Evolutionary conservation across 2,797 vertebrate genomes (phyloP).

Genomic region (Enteromius paludinosus): DNA sequence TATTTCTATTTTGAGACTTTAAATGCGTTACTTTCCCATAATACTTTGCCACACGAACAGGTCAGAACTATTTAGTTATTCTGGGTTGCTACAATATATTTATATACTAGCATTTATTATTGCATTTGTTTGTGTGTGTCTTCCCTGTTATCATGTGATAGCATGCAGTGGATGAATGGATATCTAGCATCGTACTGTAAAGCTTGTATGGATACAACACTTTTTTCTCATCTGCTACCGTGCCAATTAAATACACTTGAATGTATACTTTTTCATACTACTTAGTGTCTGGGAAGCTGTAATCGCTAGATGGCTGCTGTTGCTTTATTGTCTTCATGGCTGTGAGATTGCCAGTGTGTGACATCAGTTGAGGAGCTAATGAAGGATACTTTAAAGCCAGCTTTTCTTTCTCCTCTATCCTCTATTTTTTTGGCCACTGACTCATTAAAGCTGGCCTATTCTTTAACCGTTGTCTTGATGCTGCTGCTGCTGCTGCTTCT

Average conservation of each 20-base stretch:
- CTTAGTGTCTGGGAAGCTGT: background rate
- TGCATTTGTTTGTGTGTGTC: background rate
- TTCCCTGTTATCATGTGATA: background rate
- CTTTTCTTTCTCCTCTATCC: constrained; percentile 32
- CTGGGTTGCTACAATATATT: background rate
- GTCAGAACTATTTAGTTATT: background rate
- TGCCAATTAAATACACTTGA: background rate
- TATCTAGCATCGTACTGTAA: background rate
- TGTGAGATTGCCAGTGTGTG: constrained; percentile 31
- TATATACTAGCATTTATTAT: background rate
- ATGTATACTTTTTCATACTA: background rate
- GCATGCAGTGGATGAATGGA: background rate
- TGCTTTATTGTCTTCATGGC: constrained; percentile 40
- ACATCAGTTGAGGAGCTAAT: constrained; percentile 41
- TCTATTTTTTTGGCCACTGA: constrained; percentile 20
- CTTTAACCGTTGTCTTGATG: constrained; percentile 35
- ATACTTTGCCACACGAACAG: background rate
- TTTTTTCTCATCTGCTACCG: background rate
- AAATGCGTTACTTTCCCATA: background rate
- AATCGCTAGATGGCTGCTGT: constrained; percentile 9
- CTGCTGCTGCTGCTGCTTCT: background rate
- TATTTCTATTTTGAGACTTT: too few relatives aligned
- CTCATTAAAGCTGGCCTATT: constrained; percentile 51
- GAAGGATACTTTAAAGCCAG: constrained; percentile 41
- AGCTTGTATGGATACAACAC: background rate